phyloP scores from a whole-genome alignment of 2,113 vertebrate species.

The Helogale parvula region DNA sequence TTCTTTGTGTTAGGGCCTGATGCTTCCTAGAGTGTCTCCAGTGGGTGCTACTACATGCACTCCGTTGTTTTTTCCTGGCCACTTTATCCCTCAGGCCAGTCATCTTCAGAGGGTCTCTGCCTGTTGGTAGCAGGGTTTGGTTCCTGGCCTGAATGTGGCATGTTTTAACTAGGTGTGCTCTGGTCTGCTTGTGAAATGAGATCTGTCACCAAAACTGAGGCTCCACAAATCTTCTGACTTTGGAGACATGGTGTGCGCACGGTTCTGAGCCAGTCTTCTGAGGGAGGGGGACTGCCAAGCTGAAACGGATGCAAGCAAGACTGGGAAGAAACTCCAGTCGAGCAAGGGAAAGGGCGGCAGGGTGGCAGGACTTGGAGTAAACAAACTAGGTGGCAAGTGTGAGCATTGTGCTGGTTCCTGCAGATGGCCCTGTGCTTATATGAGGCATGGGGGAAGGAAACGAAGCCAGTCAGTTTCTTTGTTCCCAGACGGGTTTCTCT shows the following conservation, averaged over 20 bases:
- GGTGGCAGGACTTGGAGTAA: not conserved
- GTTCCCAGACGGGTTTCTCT: not conserved
- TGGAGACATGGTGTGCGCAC: not conserved
- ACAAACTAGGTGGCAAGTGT: not conserved
- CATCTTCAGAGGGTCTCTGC: not conserved
- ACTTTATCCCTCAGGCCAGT: not conserved
- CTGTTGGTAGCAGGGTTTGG: not conserved
- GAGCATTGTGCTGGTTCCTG: not conserved
- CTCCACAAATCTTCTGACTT: not conserved
- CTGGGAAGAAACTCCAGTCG: not conserved
- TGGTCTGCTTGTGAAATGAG: not conserved
- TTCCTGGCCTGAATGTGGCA: not conserved
- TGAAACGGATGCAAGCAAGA: not conserved
- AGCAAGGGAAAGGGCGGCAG: not conserved
- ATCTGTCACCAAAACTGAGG: not conserved
- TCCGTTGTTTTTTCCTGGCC: not conserved
- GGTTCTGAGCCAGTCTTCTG: not conserved
- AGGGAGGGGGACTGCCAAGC: not conserved
- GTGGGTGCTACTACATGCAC: not conserved
- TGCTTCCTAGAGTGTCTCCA: not conserved
- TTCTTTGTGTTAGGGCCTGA: not conserved
- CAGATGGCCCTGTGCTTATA: not conserved
- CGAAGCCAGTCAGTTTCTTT: not conserved
- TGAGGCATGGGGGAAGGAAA: not conserved
- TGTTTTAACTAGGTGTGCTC: not conserved